Evolutionary conservation across 1,140 invertebrate genomes (phyloP), one percentile per base, ranked within the genome.

Genomic region (Zaprionus tsacasi): DNA sequence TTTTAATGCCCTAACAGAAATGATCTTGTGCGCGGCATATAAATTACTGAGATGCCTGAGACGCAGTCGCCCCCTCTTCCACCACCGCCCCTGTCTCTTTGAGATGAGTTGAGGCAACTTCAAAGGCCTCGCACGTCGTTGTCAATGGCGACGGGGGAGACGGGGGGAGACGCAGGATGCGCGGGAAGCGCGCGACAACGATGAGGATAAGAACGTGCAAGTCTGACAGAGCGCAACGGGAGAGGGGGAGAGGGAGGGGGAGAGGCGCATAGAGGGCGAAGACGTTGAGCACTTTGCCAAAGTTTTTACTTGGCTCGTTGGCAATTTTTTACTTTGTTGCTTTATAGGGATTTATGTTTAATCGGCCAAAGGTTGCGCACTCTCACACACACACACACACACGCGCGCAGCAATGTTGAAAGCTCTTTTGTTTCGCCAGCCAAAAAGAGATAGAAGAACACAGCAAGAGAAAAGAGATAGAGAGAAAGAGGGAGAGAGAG

Each of bases 241-340:
- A 13, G 7, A 6, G n/a, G 15, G 12, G 36, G 11, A n/a, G n/a
- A n/a, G 1, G 4, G 33, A 3, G 36, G 5, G 30, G 27, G 12
- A 12, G 30, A 0, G 17, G 1, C 3, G 10, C 4, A 21, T 21
- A 21, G 1, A 2, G 4, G 5, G 12, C 17, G 27, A 60, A 75
- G 78, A 82, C 43, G 80, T 73, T 88, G 83, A 87, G 80, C 83
- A 87, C 82, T 87, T 87, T 80, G 82, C 59, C 82, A 82, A 88
- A 87, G 83, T 87, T 87, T 88, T 88, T 87, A 83, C 85, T 88
- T 88, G 85, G 83, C 80, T 88, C 83, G 83, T 87, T 88, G 85
- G 83, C 83, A 87, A 87, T 87, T 87, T 87, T 72, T 87, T 87
- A 87, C 83, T 83, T 88, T 87, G 83, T 88, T 88, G 85, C 83